Evolutionary conservation across 2,113 vertebrate species (phyloP).

Genomic region (Microtus pennsylvanicus): DNA sequence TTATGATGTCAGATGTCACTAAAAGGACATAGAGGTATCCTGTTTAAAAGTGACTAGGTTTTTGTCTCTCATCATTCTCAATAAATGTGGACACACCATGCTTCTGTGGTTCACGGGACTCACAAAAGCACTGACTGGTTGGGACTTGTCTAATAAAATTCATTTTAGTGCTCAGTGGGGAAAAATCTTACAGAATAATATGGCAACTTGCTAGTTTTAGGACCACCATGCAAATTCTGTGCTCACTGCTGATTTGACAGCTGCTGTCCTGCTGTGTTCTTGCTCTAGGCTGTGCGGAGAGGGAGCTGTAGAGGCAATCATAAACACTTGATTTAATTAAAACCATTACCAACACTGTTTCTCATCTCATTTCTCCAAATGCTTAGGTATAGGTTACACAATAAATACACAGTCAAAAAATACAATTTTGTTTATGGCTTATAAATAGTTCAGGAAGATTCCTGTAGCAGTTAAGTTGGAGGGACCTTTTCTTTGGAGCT

Average conservation of each 20-base stretch:
- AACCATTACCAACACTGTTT: slow-evolving; percentile 54
- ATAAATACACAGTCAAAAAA: slow-evolving; percentile 43
- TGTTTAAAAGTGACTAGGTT: not conserved
- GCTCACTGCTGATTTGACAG: slow-evolving; percentile 33
- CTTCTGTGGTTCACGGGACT: not conserved
- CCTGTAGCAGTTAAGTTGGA: slow-evolving; percentile 33
- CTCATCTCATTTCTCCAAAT: slow-evolving; percentile 58
- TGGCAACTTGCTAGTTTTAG: slow-evolving; percentile 17
- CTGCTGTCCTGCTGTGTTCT: slow-evolving; percentile 42
- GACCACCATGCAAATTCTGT: slow-evolving; percentile 32
- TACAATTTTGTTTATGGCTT: slow-evolving; percentile 45
- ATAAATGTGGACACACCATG: not conserved
- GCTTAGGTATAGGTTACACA: slow-evolving; percentile 49
- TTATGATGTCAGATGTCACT: not conserved
- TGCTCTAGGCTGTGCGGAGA: slow-evolving; percentile 56
- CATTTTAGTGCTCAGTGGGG: not conserved
- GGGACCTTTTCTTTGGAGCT: slow-evolving; percentile 49
- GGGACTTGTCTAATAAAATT: slow-evolving; percentile 26
- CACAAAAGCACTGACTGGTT: not conserved
- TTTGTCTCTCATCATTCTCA: slow-evolving; percentile 17
- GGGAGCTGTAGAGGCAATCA: slow-evolving; percentile 58
- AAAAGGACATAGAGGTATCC: slow-evolving; percentile 8
- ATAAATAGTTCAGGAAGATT: slow-evolving; percentile 21
- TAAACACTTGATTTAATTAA: slow-evolving; percentile 74
- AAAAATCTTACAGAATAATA: slow-evolving; percentile 5